Evolutionary conservation across 2,797 vertebrate genomes (phyloP).

Genomic region (Saxicola maurus): DNA sequence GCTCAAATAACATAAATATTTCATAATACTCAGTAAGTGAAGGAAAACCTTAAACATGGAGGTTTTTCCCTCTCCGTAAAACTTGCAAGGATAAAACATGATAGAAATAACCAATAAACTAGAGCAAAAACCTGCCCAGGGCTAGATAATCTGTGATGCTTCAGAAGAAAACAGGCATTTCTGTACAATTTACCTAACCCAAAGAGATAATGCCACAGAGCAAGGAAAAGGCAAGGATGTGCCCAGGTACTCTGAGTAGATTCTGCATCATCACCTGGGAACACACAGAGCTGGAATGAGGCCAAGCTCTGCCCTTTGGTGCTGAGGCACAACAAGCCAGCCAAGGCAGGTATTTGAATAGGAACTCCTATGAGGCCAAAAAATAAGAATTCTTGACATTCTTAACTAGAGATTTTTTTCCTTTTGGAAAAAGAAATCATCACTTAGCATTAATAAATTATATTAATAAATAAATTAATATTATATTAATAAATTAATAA

Average conservation of each 20-base stretch:
- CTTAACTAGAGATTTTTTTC: neutral
- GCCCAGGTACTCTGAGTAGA: neutral
- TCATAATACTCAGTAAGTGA: neutral
- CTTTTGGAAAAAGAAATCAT: neutral
- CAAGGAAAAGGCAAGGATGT: constrained; percentile 4
- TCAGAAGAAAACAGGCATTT: constrained; percentile 12
- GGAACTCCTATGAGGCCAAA: neutral
- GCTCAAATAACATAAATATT: constrained; percentile 11
- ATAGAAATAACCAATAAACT: neutral
- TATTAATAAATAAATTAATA: too few relatives aligned
- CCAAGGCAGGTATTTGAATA: neutral
- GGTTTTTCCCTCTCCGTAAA: neutral
- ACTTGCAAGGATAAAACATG: neutral
- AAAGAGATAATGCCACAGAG: constrained; percentile 13
- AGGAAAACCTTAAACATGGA: neutral
- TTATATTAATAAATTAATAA: too few relatives aligned
- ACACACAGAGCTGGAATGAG: neutral
- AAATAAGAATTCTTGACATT: neutral
- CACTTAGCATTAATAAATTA: neutral
- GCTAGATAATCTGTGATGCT: neutral
- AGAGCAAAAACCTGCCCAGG: constrained; percentile 10
- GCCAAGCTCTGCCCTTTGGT: neutral
- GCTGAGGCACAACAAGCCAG: neutral
- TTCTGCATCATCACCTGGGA: neutral
- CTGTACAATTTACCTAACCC: constrained; percentile 11